Percentiles rank a stretch among this genome's conserved stretches.
Conservation (phyloP, 2,797 vertebrate genomes). For the Acomys russatus region DNA sequence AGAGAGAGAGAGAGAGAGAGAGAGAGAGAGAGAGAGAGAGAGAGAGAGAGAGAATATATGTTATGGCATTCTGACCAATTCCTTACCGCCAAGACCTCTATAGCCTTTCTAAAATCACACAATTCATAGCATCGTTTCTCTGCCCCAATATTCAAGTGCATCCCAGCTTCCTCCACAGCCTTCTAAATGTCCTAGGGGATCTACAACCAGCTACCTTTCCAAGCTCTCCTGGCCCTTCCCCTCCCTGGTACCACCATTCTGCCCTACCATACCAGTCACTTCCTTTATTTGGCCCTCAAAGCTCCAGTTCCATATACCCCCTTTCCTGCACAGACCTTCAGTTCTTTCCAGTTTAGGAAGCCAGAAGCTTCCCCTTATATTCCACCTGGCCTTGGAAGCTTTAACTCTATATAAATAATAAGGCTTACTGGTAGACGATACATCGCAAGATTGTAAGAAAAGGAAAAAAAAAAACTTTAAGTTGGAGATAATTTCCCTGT, state of each 20-base stretch:
- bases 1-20: too few species aligned
- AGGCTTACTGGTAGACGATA: background rate
- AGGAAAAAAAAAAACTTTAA: background rate
- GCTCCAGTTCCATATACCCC: background rate
- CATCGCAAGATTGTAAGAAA: background rate
- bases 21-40: too few species aligned
- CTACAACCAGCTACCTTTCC: background rate
- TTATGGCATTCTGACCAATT: background rate
- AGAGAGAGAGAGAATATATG: background rate
- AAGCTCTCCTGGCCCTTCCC: background rate
- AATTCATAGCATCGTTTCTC: background rate
- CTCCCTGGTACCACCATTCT: accelerated
- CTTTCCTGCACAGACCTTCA: background rate
- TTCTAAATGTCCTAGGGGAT: background rate
- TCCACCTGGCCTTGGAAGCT: background rate
- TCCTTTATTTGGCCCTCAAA: background rate
- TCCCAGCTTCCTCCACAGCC: background rate
- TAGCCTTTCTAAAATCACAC: slow-evolving; percentile 2
- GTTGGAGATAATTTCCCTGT: background rate
- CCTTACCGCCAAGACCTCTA: background rate
- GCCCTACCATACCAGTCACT: background rate
- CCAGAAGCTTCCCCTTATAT: background rate
- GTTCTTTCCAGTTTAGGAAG: background rate
- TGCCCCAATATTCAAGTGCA: background rate
- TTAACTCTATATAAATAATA: background rate